Percentiles rank a stretch among this genome's conserved stretches.
These are phyloP conservation scores for Monopterus albus DNA, from an alignment of 2,113 vertebrate species.

Conservation along the genomic window DNA sequence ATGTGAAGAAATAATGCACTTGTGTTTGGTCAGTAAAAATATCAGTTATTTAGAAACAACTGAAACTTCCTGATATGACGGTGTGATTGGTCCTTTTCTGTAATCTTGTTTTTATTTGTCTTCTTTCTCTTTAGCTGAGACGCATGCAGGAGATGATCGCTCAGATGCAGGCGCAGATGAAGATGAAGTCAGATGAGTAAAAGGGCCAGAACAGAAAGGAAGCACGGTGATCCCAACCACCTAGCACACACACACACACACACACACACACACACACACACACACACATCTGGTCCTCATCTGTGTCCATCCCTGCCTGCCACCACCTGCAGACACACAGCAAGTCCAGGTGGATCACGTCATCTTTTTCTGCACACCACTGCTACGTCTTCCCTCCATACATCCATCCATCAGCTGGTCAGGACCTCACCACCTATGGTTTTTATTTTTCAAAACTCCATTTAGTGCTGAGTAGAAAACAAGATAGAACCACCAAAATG, in stretches of 20 bases:
- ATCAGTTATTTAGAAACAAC: too few species aligned
- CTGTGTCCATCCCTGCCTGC: slow-evolving; percentile 16
- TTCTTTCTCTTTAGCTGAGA: slow-evolving; percentile 78
- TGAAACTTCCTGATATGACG: too few species aligned
- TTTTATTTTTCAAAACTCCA: background rate
- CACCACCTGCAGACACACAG: background rate
- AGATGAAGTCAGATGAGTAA: slow-evolving; percentile 88
- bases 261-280: too few species aligned
- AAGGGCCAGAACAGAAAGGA: slow-evolving; percentile 4
- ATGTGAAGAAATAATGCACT: too few species aligned
- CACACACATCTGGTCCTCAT: slow-evolving; percentile 9
- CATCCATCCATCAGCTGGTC: slow-evolving; percentile 48
- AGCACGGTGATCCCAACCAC: slow-evolving; percentile 9
- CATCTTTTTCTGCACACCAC: slow-evolving; percentile 22
- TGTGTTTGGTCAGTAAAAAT: too few species aligned
- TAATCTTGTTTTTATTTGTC: background rate
- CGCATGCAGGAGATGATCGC: slow-evolving; percentile 93
- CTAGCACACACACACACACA: slow-evolving; percentile 1
- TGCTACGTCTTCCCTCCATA: slow-evolving; percentile 14
- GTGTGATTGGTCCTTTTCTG: too few species aligned
- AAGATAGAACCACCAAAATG: background rate
- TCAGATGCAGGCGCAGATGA: slow-evolving; percentile 91
- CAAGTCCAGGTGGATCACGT: slow-evolving; percentile 8
- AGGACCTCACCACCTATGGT: background rate
- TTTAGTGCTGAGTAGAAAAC: background rate